Base-by-base conservation (phyloP, 2,113 vertebrate species). In the Bolborhynchus lineola region DNA sequence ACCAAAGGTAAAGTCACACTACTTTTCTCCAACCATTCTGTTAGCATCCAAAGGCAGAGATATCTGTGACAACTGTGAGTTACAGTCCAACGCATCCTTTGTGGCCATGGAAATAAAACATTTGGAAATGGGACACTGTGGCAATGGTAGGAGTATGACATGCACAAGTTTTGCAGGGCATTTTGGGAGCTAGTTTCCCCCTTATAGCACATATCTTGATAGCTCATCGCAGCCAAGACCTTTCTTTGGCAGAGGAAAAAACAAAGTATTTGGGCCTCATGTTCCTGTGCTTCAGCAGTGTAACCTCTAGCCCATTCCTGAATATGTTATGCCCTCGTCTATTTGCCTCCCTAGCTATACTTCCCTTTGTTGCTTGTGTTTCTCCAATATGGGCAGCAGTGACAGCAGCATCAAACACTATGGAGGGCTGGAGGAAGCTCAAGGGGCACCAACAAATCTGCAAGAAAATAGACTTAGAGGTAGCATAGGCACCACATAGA, bases 341-440 rank as follows among this genome's bases (percentile, higher is more conserved):
- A 33, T 55, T 72, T 3, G 1, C 7, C 13, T 86, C 5, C 19
- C 7, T 41, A 13, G 5, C 3, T 8, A 1, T 6, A 3, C 4
- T 75, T 67, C 4, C 3, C 19, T 86, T 49, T 42, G 16, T 63
- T 16, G 11, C 31, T 55, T 26, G 6, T 35, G 3, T 35, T 80
- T 60, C 6, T 63, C 5, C 16, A 39, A 9, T 3, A 63, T 2
- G 5, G 9, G 14, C 18, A 74, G 9, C n/a, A 20, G 3, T 18
- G 26, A 26, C 13, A 53, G 42, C 57, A 55, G 23, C 28, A 55
- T 18, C 7, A 33, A 90, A 39, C 3, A 5, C 18, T 60, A 1
- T 5, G 16, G 44, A 60, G 52, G 7, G 7, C 8, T 46, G 9
- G 8, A 39, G 7, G 13, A 71, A 79, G 25, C 9, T 52, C 28